Percentiles rank a stretch among this genome's conserved stretches.
These are phyloP conservation scores for Gila orcuttii DNA, from an alignment of 2,113 vertebrate species.

Conservation along the genomic window DNA sequence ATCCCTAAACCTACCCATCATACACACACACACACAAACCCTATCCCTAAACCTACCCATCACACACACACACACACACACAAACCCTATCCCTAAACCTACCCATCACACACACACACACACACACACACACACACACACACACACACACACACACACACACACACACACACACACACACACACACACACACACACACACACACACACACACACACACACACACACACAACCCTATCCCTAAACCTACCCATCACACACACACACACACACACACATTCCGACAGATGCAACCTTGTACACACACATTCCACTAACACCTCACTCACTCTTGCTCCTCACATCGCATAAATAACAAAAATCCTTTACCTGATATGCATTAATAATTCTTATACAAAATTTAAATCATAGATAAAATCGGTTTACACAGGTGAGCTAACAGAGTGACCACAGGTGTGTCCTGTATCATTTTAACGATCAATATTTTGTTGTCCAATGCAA, in stretches of 20 bases:
- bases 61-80: slow-evolving; percentile 20
- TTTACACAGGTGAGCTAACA: too few species aligned
- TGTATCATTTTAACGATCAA: background rate
- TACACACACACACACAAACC: slow-evolving; percentile 29
- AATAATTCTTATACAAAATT: background rate
- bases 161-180: slow-evolving; percentile 29
- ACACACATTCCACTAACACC: slow-evolving; percentile 63
- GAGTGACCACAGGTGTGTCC: too few species aligned
- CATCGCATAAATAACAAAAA: background rate
- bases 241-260: too few species aligned
- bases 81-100: too few species aligned
- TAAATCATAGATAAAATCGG: too few species aligned
- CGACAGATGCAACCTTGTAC: slow-evolving; percentile 74
- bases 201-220: too few species aligned
- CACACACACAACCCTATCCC: too few species aligned
- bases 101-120: slow-evolving; percentile 29
- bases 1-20: too few species aligned
- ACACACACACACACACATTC: slow-evolving; percentile 42
- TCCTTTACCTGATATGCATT: background rate
- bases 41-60: too few species aligned
- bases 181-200: background rate
- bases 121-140: slow-evolving; percentile 18
- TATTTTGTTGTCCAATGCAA: too few species aligned
- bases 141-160: slow-evolving; percentile 44
- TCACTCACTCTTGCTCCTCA: slow-evolving; percentile 16